Evolutionary conservation across 1,140 invertebrate genomes (phyloP).

Genomic region (Caenorhabditis latens): DNA sequence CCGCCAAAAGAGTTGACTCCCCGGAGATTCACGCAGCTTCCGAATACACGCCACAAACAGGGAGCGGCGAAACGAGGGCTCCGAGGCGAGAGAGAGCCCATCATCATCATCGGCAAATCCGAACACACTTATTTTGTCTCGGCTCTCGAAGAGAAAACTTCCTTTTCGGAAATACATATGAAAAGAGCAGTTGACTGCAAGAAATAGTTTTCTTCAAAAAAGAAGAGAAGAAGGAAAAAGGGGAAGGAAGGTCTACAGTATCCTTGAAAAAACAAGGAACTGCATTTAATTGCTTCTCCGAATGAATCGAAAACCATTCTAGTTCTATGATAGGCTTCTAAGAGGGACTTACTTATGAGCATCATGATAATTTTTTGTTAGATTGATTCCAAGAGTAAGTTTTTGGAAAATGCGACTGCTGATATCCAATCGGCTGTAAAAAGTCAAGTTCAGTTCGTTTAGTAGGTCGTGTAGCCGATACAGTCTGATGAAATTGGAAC

Average conservation of each 20-base stretch:
- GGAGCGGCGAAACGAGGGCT: constrained; percentile 38
- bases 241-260: background rate
- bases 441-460: too few species aligned
- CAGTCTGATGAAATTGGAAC: too few species aligned
- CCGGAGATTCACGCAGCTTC: constrained; percentile 40
- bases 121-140: constrained; percentile 55
- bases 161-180: constrained; percentile 50
- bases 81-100: constrained; percentile 43
- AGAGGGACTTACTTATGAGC: too few species aligned
- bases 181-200: background rate
- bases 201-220: background rate
- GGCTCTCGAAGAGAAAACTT: constrained; percentile 36
- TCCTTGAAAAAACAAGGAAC: background rate
- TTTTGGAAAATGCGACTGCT: too few species aligned
- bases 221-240: background rate
- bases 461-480: too few species aligned
- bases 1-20: constrained; percentile 49
- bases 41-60: constrained; percentile 39
- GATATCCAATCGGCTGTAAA: too few species aligned
- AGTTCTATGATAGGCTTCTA: too few species aligned
- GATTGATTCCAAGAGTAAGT: too few species aligned
- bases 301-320: too few species aligned
- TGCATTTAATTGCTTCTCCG: background rate
- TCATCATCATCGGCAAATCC: constrained; percentile 47
- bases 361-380: too few species aligned